phyloP scores from a whole-genome alignment of 2,113 vertebrate species.

The Anser cygnoides region DNA sequence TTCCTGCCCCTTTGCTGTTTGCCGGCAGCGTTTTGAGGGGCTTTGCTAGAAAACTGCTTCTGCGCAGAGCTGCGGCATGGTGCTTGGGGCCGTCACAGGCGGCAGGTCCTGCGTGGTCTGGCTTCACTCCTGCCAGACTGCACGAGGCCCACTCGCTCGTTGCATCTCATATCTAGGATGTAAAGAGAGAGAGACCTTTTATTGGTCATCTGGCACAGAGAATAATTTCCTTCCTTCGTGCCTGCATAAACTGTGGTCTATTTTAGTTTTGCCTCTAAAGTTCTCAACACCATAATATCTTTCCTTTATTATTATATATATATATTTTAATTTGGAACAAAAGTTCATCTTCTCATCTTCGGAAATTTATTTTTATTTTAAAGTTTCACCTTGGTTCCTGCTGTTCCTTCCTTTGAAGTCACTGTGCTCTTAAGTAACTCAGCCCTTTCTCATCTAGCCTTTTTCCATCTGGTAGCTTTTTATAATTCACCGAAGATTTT shows the following conservation, averaged over 20 bases:
- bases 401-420: constrained; percentile 6
- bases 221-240: not conserved
- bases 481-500: constrained; percentile 40
- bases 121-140: not conserved
- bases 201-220: constrained; percentile 27
- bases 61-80: rapidly evolving
- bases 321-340: not conserved
- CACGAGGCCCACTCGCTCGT: not conserved
- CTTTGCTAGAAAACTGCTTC: rapidly evolving
- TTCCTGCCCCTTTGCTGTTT: not conserved
- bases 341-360: not conserved
- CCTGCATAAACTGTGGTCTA: not conserved
- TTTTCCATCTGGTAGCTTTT: constrained; percentile 42
- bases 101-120: not conserved
- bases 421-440: not conserved
- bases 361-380: constrained; percentile 26
- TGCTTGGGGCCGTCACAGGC: not conserved
- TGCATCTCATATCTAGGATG: not conserved
- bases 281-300: not conserved
- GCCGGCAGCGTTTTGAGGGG: not conserved
- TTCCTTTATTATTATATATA: not conserved
- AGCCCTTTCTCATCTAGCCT: constrained; percentile 22
- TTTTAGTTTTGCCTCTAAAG: constrained; percentile 17
- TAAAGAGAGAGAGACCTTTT: not conserved
- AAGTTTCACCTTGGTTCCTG: constrained; percentile 2